Evolutionary conservation across 2,888 invertebrate species (phyloP), one percentile per base, ranked within the genome.

Genomic region (Calliopum simillimum): DNA sequence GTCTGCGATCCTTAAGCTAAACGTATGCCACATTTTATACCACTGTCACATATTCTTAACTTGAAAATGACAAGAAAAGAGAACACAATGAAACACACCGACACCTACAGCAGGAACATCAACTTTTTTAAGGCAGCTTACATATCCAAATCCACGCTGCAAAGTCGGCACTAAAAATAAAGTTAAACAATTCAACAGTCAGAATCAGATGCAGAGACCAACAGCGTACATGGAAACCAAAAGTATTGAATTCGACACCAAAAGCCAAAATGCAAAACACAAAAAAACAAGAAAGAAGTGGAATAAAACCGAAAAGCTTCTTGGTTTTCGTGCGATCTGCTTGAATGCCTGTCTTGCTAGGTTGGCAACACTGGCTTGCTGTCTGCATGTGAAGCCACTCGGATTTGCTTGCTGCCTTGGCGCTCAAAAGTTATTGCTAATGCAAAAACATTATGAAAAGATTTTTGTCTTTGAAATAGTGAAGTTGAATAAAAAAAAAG

Each of bases 161-260:
- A 14, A 21, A 21, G 53, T 53, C 53, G 23, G 51, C n/a, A 16
- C 51, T n/a, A n/a, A 49, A 51, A 51, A 51, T 51, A 51, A 51
- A 51, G 19, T 51, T 12, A 51, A 51, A 51, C 51, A 51, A 51
- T 51, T 51, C 51, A 21, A 16, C 51, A 51, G 19, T 51, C 19
- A n/a, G 11, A 21, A 4, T n/a, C 19, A n/a, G 51, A 4, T 12
- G 51, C n/a, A 2, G 47, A 6, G 47, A n/a, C n/a, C 19, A 4
- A 21, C 11, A 3, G 51, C 3, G 51, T 3, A 16, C n/a, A 49
- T 19, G 41, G 56, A 6, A 8, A 41, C 59, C 59, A 59, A 59
- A 59, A 59, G 59, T 41, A 59, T 59, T 59, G 59, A 59, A 59
- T 41, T 59, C 41, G 59, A 59, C 59, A 41, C 59, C 59, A 16